Percentiles rank a stretch among this genome's conserved stretches.
Evolutionary conservation across 2,888 invertebrate species (phyloP).

Genomic region (Drosophila longiperda): DNA sequence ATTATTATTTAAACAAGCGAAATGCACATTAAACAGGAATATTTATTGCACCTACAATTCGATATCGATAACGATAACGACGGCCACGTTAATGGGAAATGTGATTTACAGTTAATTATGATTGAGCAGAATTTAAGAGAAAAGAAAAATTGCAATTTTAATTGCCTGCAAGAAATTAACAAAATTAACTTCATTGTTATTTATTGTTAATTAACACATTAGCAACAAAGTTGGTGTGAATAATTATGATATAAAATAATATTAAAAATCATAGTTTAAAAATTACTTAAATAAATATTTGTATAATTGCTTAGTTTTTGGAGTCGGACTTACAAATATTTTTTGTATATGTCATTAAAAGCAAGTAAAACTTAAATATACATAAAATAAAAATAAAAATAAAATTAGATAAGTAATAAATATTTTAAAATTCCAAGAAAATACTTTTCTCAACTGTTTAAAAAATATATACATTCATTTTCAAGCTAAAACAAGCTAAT

Average conservation of each 20-base stretch:
- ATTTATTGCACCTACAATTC: slow-evolving; percentile 4
- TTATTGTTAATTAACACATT: neutral
- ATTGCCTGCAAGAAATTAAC: neutral
- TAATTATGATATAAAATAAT: neutral
- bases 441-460: neutral
- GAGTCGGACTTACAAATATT: neutral
- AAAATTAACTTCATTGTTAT: neutral
- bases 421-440: neutral
- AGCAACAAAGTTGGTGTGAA: neutral
- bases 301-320: neutral
- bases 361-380: neutral
- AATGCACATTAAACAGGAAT: slow-evolving; percentile 14
- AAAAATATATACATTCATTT: neutral
- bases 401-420: neutral
- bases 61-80: neutral
- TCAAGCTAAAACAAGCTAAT: neutral
- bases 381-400: neutral
- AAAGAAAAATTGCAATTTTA: neutral
- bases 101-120: neutral
- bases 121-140: neutral
- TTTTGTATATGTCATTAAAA: neutral
- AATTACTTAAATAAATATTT: neutral
- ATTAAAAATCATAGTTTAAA: rapidly evolving
- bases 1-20: slow-evolving; percentile 39
- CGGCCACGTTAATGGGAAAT: neutral